Evolutionary conservation across 2,113 vertebrate species (phyloP).

Genomic region (Phrynosoma platyrhinos): DNA sequence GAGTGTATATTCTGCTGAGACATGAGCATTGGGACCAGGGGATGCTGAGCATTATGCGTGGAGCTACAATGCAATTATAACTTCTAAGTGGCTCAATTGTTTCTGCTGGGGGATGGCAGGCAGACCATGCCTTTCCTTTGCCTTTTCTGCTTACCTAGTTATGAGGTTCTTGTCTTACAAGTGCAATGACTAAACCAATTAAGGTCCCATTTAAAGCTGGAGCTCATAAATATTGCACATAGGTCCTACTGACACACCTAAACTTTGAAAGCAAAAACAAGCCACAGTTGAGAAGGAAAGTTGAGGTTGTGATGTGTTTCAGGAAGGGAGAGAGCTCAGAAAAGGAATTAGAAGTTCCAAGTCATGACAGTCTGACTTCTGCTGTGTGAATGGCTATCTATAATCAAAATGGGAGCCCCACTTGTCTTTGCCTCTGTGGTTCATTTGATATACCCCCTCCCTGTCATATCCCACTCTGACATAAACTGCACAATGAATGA

Average conservation of each 20-base stretch:
- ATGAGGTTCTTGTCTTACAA: slow-evolving; percentile 75
- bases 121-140: slow-evolving; percentile 61
- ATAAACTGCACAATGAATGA: slow-evolving; percentile 78
- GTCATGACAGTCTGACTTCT: slow-evolving; percentile 70
- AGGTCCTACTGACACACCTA: slow-evolving; percentile 69
- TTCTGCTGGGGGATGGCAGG: slow-evolving; percentile 57
- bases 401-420: slow-evolving; percentile 73
- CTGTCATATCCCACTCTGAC: slow-evolving; percentile 75
- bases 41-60: slow-evolving; percentile 71
- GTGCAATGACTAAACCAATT: slow-evolving; percentile 75
- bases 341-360: slow-evolving; percentile 53
- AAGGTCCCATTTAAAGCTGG: slow-evolving; percentile 76
- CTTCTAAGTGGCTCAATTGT: slow-evolving; percentile 60
- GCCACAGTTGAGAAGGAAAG: rapidly evolving
- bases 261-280: slow-evolving; percentile 63
- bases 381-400: slow-evolving; percentile 77
- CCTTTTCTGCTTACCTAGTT: slow-evolving; percentile 66
- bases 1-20: slow-evolving; percentile 59
- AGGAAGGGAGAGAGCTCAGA: rapidly evolving
- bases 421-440: slow-evolving; percentile 66
- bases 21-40: slow-evolving; percentile 63
- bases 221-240: slow-evolving; percentile 77
- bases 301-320: too few species aligned
- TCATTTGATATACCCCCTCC: slow-evolving; percentile 75
- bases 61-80: slow-evolving; percentile 72